Evolutionary conservation across 2,797 vertebrate genomes (phyloP).

Genomic region (Lophius americanus): DNA sequence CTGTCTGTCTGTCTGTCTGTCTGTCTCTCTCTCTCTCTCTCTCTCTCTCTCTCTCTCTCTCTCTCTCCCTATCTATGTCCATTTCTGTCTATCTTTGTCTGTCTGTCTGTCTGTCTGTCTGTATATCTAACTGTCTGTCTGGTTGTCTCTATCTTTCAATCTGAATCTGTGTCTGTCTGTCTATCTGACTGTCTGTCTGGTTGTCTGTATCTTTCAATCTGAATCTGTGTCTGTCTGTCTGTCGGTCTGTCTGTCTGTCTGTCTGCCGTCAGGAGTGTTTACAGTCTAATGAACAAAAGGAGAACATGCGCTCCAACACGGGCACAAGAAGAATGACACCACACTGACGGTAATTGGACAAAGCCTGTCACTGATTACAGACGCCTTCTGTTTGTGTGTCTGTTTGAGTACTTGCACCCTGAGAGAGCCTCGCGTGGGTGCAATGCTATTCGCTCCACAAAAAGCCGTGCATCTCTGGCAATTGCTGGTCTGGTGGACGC

Average conservation of each 20-base stretch:
- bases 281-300: constrained; percentile 53
- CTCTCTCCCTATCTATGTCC: too few species aligned
- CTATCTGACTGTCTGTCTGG: background rate
- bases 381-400: constrained; percentile 27
- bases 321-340: constrained; percentile 51
- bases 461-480: constrained; percentile 62
- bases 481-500: constrained; percentile 69
- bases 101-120: too few species aligned
- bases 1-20: background rate
- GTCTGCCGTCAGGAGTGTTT: constrained; percentile 34
- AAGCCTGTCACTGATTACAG: constrained; percentile 65
- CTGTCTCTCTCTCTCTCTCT: background rate
- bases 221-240: background rate
- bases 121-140: background rate
- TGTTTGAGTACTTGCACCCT: constrained; percentile 16
- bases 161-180: constrained; percentile 1
- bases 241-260: constrained; percentile 10
- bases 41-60: too few species aligned
- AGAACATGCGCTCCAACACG: constrained; percentile 36
- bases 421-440: constrained; percentile 33
- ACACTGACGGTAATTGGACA: constrained; percentile 65
- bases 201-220: constrained; percentile 3
- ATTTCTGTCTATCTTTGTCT: too few species aligned
- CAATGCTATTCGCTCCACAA: constrained; percentile 44
- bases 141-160: background rate